Evolutionary conservation across 2,888 invertebrate genomes (phyloP).

Genomic region (Melitaea athalia): DNA sequence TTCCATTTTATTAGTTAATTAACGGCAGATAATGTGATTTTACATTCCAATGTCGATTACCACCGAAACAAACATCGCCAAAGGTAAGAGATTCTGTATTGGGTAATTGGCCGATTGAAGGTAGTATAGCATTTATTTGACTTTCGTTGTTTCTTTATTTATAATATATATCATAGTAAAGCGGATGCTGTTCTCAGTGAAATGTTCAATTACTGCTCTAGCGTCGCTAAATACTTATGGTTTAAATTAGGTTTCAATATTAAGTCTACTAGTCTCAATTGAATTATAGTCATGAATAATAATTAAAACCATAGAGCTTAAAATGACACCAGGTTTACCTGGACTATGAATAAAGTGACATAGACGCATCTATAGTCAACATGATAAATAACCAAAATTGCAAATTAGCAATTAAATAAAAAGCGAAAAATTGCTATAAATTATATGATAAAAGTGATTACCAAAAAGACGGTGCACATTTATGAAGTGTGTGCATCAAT

Average conservation of each 20-base stretch:
- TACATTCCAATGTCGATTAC: slow-evolving; percentile 76
- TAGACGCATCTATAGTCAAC: not conserved
- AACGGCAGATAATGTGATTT: slow-evolving; percentile 61
- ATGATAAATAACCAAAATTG: not conserved
- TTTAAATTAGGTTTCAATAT: slow-evolving; percentile 18
- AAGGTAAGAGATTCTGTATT: slow-evolving; percentile 72
- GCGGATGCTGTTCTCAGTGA: slow-evolving; percentile 26
- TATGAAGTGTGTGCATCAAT: slow-evolving; percentile 62
- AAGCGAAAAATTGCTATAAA: slow-evolving; percentile 16
- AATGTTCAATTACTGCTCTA: slow-evolving; percentile 16
- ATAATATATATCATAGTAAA: slow-evolving; percentile 19
- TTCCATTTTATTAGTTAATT: slow-evolving; percentile 61
- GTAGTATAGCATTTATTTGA: slow-evolving; percentile 84
- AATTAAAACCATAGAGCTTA: slow-evolving; percentile 12
- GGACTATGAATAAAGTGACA: slow-evolving; percentile 1
- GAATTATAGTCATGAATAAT: slow-evolving; percentile 18
- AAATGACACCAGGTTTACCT: slow-evolving; percentile 7
- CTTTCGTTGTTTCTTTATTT: slow-evolving; percentile 53
- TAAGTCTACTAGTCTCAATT: slow-evolving; percentile 22
- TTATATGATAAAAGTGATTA: slow-evolving; percentile 29
- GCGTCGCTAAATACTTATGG: slow-evolving; percentile 24
- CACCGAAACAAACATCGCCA: slow-evolving; percentile 72
- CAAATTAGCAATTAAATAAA: no score
- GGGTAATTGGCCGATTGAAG: slow-evolving; percentile 70
- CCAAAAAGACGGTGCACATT: slow-evolving; percentile 71